These are phyloP conservation scores for Campylorhamphus procurvoides DNA, from an alignment of 2,113 vertebrate genomes.

Conservation along the genomic window DNA sequence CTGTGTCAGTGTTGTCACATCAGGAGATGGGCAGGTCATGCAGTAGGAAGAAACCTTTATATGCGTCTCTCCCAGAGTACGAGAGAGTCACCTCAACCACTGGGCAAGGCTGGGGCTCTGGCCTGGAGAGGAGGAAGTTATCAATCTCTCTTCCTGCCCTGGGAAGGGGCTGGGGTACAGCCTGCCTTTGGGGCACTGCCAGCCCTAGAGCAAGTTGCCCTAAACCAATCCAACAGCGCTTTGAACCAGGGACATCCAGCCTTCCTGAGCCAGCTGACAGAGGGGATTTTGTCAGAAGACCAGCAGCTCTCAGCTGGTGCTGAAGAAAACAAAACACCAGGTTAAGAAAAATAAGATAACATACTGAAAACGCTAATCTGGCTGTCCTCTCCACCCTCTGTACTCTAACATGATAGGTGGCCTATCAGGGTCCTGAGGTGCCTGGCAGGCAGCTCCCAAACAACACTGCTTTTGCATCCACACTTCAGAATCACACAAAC, in stretches of 20 bases:
- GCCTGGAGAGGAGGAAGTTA: background rate
- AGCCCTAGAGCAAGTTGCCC: background rate
- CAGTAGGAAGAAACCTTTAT: background rate
- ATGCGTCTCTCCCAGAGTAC: rapidly evolving
- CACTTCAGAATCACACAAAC: rapidly evolving
- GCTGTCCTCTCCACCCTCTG: background rate
- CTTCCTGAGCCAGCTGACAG: background rate
- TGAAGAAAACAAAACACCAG: background rate
- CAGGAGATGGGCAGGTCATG: rapidly evolving
- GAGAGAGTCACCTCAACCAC: background rate
- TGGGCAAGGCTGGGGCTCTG: background rate
- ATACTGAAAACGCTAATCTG: background rate
- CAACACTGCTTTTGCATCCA: rapidly evolving
- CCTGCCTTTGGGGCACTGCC: too few species aligned
- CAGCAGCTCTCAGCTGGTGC: background rate
- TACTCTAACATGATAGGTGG: background rate
- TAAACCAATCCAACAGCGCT: background rate
- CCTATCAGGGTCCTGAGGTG: background rate
- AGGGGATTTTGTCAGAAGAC: background rate
- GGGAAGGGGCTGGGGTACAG: background rate
- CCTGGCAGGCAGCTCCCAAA: background rate
- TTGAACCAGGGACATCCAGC: rapidly evolving
- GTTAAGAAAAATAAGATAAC: background rate
- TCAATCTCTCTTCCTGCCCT: background rate
- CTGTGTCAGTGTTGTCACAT: background rate